Percentiles rank a stretch among this genome's conserved stretches.
Evolutionary conservation across 2,113 vertebrate genomes (phyloP).

Genomic region (Heterochromis multidens): DNA sequence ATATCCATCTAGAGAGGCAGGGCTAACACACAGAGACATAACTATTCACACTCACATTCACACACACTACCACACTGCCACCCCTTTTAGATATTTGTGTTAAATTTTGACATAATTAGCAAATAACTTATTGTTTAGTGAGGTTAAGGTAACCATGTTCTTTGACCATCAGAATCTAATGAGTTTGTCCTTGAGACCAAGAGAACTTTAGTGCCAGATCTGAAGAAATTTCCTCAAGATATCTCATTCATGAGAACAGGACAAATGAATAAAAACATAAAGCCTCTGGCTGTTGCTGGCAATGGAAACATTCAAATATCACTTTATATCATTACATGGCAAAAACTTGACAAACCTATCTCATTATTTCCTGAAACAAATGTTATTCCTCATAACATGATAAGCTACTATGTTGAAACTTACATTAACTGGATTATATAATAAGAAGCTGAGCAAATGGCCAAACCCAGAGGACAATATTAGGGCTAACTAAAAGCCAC

Average conservation of each 20-base stretch:
- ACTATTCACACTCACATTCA: not conserved
- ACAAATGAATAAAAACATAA: not conserved
- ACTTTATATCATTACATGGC: not conserved
- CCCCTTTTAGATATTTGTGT: too few species aligned
- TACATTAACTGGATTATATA: too few species aligned
- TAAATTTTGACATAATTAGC: too few species aligned
- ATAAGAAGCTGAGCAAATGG: too few species aligned
- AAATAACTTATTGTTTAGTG: not conserved
- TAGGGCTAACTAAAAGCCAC: too few species aligned
- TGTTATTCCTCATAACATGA: not conserved
- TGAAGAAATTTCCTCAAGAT: not conserved
- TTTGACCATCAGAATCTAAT: not conserved
- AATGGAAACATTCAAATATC: not conserved
- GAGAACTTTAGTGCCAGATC: not conserved
- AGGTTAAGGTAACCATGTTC: not conserved
- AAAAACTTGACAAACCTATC: not conserved
- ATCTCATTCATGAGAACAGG: not conserved
- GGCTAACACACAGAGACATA: not conserved
- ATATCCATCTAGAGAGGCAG: not conserved
- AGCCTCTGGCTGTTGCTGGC: not conserved
- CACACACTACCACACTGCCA: not conserved
- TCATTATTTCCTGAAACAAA: not conserved
- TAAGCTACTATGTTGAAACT: not conserved
- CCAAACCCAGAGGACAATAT: too few species aligned
- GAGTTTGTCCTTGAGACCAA: not conserved